Conservation (phyloP, 2,888 invertebrate species). For the Branchinecta sandiegonensis region DNA sequence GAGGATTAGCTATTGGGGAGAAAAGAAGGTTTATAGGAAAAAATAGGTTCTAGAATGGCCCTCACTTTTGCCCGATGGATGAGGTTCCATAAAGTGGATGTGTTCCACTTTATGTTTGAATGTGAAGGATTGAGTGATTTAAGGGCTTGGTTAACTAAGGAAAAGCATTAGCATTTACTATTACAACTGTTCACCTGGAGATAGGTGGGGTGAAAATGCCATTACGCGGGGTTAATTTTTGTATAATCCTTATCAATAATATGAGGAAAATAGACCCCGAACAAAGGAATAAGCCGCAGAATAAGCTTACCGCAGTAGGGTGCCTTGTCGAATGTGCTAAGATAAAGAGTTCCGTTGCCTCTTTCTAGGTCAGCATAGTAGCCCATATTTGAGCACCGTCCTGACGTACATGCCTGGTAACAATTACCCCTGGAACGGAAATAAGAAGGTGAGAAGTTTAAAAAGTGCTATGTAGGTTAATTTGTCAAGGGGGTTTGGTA, state of each 20-base stretch:
- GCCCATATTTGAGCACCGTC: constrained; percentile 43
- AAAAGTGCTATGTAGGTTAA: background rate
- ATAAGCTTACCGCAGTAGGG: constrained; percentile 7
- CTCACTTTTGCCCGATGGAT: no score
- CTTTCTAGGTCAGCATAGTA: constrained; percentile 35
- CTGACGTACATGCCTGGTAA: constrained; percentile 29
- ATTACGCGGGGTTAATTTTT: background rate
- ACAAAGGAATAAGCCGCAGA: background rate
- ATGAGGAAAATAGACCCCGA: background rate
- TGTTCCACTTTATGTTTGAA: no score
- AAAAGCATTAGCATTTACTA: no score
- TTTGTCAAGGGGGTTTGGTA: background rate
- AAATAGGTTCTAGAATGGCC: no score
- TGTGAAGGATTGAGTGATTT: no score
- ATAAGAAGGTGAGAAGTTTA: background rate
- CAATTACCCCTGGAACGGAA: background rate
- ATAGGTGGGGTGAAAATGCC: background rate
- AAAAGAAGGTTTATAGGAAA: no score
- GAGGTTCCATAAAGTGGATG: no score
- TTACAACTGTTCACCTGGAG: no score
- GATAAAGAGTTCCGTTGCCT: background rate
- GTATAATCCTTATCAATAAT: background rate
- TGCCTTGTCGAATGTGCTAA: background rate
- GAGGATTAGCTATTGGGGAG: no score
- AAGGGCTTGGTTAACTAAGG: no score